phyloP scores from a whole-genome alignment of 2,113 vertebrate species.

The Empidonax traillii region DNA sequence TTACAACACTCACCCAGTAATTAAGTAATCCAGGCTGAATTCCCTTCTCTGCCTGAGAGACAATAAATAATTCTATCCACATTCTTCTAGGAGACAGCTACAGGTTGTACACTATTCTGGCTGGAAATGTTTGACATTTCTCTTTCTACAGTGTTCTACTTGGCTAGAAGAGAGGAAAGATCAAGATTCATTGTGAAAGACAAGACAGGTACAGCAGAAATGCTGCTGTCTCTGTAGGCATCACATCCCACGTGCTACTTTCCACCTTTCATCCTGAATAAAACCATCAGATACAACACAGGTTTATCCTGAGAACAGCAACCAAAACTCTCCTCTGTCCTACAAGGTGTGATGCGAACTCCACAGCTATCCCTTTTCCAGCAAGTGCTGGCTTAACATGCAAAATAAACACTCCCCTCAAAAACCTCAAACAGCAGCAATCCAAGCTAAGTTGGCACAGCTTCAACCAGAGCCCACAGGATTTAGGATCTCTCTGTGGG shows the following conservation, averaged over 20 bases:
- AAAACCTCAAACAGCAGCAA: background rate
- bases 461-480: background rate
- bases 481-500: background rate
- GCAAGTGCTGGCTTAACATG: background rate
- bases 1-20: background rate
- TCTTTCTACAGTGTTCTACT: background rate
- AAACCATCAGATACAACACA: background rate
- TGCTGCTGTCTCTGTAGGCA: background rate
- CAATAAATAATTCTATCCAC: background rate
- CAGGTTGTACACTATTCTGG: too few relatives aligned
- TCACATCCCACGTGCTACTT: background rate
- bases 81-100: background rate
- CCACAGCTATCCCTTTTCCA: background rate
- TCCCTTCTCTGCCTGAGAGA: background rate
- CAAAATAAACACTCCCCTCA: accelerated
- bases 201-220: background rate
- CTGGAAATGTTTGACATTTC: background rate
- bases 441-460: background rate
- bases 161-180: background rate
- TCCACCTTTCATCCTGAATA: background rate
- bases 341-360: background rate
- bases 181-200: background rate
- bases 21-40: background rate
- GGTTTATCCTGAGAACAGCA: background rate
- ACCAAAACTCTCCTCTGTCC: background rate